A percentile compares a stretch with the other conserved stretches of the same genome.
Conservation (phyloP, 2,113 vertebrate species). For the Tichodroma muraria region DNA sequence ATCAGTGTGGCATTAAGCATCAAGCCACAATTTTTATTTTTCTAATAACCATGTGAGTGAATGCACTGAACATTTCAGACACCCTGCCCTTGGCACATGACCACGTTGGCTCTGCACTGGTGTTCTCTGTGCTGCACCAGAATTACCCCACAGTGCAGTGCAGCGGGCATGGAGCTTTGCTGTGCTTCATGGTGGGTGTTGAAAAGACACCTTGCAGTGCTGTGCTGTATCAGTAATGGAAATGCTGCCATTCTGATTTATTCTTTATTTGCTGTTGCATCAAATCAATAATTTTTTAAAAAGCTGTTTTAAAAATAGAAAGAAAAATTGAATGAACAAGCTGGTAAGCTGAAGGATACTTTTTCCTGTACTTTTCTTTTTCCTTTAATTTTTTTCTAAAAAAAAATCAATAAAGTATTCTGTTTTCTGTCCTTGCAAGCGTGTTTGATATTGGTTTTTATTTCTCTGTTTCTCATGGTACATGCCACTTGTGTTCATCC, state of each 20-base stretch:
- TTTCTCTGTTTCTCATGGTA: not conserved
- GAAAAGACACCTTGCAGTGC: not conserved
- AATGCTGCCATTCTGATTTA: not conserved
- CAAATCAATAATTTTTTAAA: not conserved
- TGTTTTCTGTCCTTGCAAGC: not conserved
- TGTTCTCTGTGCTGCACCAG: not conserved
- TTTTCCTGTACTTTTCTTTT: not conserved
- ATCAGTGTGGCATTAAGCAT: not conserved
- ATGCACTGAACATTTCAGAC: not conserved
- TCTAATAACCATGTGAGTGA: not conserved
- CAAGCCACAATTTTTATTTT: not conserved
- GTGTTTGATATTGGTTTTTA: not conserved
- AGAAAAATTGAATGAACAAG: not conserved
- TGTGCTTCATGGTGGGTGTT: not conserved
- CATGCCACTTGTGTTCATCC: not conserved
- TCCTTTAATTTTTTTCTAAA: not conserved
- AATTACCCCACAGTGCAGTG: not conserved
- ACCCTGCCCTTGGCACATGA: not conserved
- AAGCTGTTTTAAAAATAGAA: not conserved
- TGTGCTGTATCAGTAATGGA: not conserved
- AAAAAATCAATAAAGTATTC: not conserved
- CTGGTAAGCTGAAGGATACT: not conserved
- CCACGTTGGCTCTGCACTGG: fast-evolving
- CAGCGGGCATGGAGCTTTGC: not conserved
- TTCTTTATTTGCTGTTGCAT: not conserved